These are phyloP conservation scores for Sardinella longiceps DNA, from an alignment of 2,797 vertebrate species.

Conservation along the genomic window DNA sequence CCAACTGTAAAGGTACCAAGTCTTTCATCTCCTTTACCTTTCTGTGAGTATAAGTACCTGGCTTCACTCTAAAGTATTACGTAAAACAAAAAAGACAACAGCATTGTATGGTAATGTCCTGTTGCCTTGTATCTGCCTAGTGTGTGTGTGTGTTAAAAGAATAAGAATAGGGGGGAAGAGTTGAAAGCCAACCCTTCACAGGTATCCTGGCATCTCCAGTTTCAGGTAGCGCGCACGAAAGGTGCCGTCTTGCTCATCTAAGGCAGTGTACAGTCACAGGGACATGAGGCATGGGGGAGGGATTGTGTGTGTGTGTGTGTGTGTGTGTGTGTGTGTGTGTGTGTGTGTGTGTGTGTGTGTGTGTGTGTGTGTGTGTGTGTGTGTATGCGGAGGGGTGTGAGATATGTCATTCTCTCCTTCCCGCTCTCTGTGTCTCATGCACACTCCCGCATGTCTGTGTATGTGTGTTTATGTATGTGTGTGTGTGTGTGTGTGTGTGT, in stretches of 20 bases:
- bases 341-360: no score
- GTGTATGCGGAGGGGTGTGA: conserved; percentile 45
- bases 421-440: conserved; percentile 34
- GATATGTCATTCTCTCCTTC: conserved; percentile 41
- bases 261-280: conserved; percentile 54
- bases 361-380: no score
- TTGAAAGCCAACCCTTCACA: conserved; percentile 73
- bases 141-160: conserved; percentile 58
- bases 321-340: no score
- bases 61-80: conserved; percentile 61
- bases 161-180: conserved; percentile 62
- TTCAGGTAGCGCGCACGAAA: conserved; percentile 71
- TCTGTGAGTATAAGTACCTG: conserved; percentile 70
- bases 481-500: no score
- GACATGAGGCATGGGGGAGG: conserved; percentile 37
- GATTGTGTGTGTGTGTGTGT: no score
- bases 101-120: conserved; percentile 71
- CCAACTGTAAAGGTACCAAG: conserved; percentile 57
- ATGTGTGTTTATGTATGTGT: no score
- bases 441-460: no score
- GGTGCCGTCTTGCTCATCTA: conserved; percentile 69
- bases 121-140: conserved; percentile 66
- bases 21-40: conserved; percentile 74
- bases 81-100: conserved; percentile 68
- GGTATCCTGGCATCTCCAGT: conserved; percentile 75